phyloP scores from a whole-genome alignment of 2,888 invertebrate genomes.

The Theodoxus fluviatilis region DNA sequence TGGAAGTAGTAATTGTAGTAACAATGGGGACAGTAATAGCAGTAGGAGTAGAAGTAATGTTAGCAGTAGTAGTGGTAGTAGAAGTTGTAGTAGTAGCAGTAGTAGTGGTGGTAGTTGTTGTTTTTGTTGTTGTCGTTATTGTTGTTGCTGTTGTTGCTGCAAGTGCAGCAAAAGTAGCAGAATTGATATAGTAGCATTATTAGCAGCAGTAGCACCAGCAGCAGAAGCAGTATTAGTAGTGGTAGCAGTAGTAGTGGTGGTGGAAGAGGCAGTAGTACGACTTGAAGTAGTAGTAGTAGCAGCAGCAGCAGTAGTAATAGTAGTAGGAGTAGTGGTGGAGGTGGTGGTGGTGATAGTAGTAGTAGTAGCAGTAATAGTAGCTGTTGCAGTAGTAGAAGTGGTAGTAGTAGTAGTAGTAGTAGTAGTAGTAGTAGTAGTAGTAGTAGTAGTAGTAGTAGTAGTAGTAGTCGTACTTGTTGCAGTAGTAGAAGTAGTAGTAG shows the following conservation, averaged over 20 bases:
- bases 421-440: no score
- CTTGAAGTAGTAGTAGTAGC: not conserved
- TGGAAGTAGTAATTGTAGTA: no score
- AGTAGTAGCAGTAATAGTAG: constrained; percentile 23
- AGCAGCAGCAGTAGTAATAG: constrained; percentile 7
- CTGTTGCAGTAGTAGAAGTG: constrained; percentile 21
- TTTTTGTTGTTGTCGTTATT: no score
- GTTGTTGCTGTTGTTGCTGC: no score
- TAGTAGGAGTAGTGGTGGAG: constrained; percentile 19
- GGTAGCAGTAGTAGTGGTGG: constrained; percentile 1
- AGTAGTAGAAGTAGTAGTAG: no score
- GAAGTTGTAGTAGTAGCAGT: not conserved
- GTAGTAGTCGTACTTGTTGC: no score
- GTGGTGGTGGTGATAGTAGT: constrained; percentile 23
- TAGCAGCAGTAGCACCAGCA: not conserved
- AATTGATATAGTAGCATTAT: not conserved
- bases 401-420: not conserved
- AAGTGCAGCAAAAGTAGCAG: no score
- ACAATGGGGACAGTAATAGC: not conserved
- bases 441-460: no score
- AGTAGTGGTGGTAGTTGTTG: no score
- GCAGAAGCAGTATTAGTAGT: constrained; percentile 6
- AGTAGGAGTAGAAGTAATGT: not conserved
- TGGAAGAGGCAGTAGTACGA: not conserved
- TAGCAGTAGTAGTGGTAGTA: constrained; percentile 4